Evolutionary conservation across 1,140 invertebrate species (phyloP).

Genomic region (Acromyrmex echinatior): DNA sequence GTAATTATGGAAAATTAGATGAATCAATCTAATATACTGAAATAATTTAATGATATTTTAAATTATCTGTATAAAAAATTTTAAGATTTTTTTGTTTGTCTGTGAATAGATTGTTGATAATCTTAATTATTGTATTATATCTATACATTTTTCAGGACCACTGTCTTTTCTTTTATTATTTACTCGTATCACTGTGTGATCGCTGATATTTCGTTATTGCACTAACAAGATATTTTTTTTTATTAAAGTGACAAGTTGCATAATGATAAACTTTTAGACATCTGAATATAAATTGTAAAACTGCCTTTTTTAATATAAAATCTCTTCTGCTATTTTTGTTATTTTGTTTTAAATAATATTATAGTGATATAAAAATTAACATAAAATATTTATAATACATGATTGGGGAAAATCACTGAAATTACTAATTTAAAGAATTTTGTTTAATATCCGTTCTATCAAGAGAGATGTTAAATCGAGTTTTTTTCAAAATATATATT

Average conservation of each 20-base stretch:
- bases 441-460: too few relatives aligned
- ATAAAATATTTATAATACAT: not conserved
- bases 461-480: too few relatives aligned
- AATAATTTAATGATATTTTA: not conserved
- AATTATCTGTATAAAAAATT: not conserved
- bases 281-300: not conserved
- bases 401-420: too few relatives aligned
- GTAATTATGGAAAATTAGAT: too few relatives aligned
- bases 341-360: not conserved
- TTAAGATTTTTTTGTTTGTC: not conserved
- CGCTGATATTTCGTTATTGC: slow-evolving; percentile 64
- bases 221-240: slow-evolving; percentile 37
- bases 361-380: not conserved
- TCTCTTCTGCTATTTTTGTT: not conserved
- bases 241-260: slow-evolving; percentile 62
- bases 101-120: not conserved
- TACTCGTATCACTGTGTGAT: slow-evolving; percentile 47
- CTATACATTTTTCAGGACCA: not conserved
- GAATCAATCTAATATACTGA: too few relatives aligned
- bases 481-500: too few relatives aligned
- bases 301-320: not conserved
- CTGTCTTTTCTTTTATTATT: slow-evolving; percentile 25
- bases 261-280: not conserved
- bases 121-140: not conserved
- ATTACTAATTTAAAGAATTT: too few relatives aligned